Conservation (phyloP, 2,888 invertebrate species). For the Drosophila fungiperda region DNA sequence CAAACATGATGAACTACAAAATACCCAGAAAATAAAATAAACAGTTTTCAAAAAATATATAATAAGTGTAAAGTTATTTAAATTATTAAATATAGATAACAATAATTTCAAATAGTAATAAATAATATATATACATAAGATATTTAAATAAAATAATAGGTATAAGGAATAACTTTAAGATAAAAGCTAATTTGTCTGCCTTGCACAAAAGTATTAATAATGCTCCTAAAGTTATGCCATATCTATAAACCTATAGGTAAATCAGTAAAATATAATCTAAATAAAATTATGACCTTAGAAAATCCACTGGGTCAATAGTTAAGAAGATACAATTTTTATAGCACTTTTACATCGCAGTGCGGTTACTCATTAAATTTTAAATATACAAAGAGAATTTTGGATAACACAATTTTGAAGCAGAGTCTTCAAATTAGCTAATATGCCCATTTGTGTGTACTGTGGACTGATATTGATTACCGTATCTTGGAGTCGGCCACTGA, state of each 20-base stretch:
- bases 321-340: neutral
- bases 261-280: neutral
- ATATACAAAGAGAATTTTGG: neutral
- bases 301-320: neutral
- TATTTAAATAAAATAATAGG: neutral
- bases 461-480: conserved; percentile 4
- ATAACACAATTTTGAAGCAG: neutral
- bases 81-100: no score
- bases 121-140: neutral
- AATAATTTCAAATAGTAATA: neutral
- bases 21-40: conserved; percentile 17
- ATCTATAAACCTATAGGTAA: neutral
- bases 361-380: neutral
- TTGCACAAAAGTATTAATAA: neutral
- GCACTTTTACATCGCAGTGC: neutral
- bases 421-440: conserved; percentile 28
- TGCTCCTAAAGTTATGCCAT: neutral
- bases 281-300: neutral
- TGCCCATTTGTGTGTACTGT: conserved; percentile 8
- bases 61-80: neutral
- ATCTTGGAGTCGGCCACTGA: conserved; percentile 35
- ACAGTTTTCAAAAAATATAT: neutral
- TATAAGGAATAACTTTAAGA: neutral
- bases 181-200: no score
- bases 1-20: conserved; percentile 10